Base-by-base conservation (phyloP, 2,113 vertebrate genomes). In the Pagrus major region DNA sequence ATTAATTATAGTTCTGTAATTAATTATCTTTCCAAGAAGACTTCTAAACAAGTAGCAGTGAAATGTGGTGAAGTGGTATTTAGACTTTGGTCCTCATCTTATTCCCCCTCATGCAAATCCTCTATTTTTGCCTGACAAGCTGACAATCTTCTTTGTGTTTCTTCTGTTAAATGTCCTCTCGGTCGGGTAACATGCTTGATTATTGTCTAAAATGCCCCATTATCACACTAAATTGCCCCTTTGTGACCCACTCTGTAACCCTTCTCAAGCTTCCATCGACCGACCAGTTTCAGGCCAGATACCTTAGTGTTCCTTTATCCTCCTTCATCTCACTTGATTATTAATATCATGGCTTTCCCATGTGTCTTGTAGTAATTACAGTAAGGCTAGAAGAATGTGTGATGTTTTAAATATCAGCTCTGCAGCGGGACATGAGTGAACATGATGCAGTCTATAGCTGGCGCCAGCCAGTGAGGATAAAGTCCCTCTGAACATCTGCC, bases 401-500 rank as follows among this genome's bases (percentile, higher is more conserved):
- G 39, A 61, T 51, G 39, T 66, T 80, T 71, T 10, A 61, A 25
- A 42, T 39, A 59, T 39, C n/a, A 37, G 29, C 15, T 33, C 20
- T 6, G 10, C 1, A 1, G 42, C 10, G 5, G 18, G 52, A 75
- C 69, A 47, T 2, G 2, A 60, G 49, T 31, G 29, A 72, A 75
- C 46, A 78, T 78, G 39, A 68, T 73, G 52, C 44, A 74, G 25
- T 66, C 27, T 83, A 72, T 49, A 51, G 54, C 29, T 71, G 60
- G 52, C 65, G 77, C 74, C 63, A 63, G 67, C 71, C 61, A 68
- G 65, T 54, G 68, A 71, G 86, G 81, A 78, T 91, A 63, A 83
- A 80, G 44, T 83, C 71, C 64, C 18, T 76, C 10, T 83, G 85
- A 81, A 81, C 84, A 89, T 78, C 76, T 91, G 86, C 86, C 83